Percentiles rank a stretch among this genome's conserved stretches.
Conservation (phyloP, 2,113 vertebrate genomes). For the Ivindomyrus marchei region DNA sequence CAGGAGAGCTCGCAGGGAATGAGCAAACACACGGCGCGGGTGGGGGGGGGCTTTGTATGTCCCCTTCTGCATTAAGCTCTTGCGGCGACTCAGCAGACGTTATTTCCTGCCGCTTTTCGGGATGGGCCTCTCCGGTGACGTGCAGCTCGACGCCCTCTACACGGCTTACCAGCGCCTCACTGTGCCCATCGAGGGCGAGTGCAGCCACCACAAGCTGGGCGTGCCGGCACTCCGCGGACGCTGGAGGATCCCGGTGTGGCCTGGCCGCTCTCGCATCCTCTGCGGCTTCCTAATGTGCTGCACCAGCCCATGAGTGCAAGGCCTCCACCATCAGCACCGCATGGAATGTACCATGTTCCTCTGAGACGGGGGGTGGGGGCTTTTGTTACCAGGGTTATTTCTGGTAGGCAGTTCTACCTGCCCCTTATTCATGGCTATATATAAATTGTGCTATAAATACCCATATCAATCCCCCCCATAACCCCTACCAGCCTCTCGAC, state of each 20-base stretch:
- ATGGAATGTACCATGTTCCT: neutral
- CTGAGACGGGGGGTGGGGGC: neutral
- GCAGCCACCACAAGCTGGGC: neutral
- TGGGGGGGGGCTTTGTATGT: neutral
- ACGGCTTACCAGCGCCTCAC: neutral
- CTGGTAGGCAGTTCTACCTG: neutral
- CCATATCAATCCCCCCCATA: neutral
- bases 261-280: neutral
- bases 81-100: neutral
- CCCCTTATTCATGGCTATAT: neutral
- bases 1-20: neutral
- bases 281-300: neutral
- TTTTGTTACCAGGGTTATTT: neutral
- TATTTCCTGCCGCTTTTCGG: neutral
- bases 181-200: neutral
- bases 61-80: neutral
- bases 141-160: neutral
- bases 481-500: neutral
- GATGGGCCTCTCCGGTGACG: neutral
- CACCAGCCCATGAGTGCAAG: neutral
- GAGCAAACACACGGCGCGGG: neutral
- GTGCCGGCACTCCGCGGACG: neutral
- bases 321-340: neutral
- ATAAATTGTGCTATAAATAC: neutral
- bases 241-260: neutral